These are phyloP conservation scores for Atethmia centrago DNA, from an alignment of 2,888 invertebrate genomes.

Conservation along the genomic window DNA sequence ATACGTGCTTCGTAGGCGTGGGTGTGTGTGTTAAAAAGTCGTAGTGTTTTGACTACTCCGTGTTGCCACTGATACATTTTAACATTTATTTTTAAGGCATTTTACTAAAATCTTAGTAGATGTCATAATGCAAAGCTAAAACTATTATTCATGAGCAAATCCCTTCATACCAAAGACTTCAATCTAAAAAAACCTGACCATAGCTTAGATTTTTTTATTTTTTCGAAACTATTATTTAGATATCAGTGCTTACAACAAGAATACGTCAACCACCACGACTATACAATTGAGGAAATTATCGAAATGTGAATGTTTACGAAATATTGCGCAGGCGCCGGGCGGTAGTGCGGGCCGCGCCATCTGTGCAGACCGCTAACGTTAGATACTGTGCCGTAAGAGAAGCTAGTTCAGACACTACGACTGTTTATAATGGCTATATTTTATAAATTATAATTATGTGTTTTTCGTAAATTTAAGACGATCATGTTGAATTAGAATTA, in stretches of 20 bases:
- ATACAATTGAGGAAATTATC: constrained; percentile 28
- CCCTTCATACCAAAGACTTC: neutral
- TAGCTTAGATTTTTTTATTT: neutral
- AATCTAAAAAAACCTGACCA: neutral
- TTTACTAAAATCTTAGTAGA: neutral
- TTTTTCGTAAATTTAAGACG: neutral
- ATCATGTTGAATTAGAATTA: neutral
- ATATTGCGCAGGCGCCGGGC: constrained; percentile 49
- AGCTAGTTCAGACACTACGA: constrained; percentile 39
- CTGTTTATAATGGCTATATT: neutral
- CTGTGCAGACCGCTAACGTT: constrained; percentile 59
- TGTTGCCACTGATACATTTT: neutral
- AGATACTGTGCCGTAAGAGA: constrained; percentile 11
- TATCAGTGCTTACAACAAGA: constrained; percentile 2
- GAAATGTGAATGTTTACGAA: constrained; percentile 50
- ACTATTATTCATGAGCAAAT: neutral
- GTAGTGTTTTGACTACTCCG: constrained; percentile 37
- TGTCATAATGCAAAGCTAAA: neutral
- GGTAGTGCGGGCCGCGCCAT: constrained; percentile 60
- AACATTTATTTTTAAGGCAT: neutral
- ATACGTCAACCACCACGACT: constrained; percentile 32
- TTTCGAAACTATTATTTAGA: neutral
- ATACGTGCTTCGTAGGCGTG: constrained; percentile 69
- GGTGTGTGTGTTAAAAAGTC: constrained; percentile 62
- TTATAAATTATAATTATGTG: neutral